Conservation (phyloP, 1,140 invertebrate genomes). For the Drosophila sulfurigaster region DNA sequence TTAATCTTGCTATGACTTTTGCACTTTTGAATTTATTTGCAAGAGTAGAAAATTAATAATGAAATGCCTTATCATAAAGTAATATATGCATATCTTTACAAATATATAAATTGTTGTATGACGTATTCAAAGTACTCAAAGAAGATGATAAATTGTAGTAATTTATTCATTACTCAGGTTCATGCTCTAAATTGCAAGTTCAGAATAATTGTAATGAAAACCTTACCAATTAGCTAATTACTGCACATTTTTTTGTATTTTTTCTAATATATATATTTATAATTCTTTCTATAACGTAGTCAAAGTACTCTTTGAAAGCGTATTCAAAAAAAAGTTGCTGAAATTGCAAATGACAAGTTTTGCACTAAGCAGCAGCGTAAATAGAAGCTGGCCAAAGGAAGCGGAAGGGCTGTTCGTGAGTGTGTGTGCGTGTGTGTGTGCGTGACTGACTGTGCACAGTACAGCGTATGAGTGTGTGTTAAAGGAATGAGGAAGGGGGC, state of each 20-base stretch:
- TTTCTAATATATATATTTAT: neutral
- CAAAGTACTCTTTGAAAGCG: neutral
- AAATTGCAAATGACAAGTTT: constrained; percentile 82
- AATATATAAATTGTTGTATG: too few species aligned
- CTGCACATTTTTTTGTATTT: neutral
- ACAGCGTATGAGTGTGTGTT: neutral
- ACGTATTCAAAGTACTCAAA: too few species aligned
- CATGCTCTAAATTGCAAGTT: too few species aligned
- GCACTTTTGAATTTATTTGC: too few species aligned
- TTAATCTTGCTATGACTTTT: too few species aligned
- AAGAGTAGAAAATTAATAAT: too few species aligned
- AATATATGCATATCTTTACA: too few species aligned
- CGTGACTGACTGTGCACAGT: neutral
- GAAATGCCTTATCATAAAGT: too few species aligned
- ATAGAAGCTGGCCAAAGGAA: constrained; percentile 49
- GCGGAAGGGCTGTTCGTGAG: neutral
- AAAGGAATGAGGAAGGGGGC: constrained; percentile 11
- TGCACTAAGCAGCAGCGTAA: constrained; percentile 77
- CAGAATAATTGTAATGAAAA: too few species aligned
- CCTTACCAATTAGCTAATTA: too few species aligned
- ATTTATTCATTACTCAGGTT: too few species aligned
- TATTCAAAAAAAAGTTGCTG: constrained; percentile 57
- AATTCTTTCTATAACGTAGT: neutral
- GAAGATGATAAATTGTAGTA: too few species aligned
- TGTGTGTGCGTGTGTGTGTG: neutral